Base-by-base conservation (phyloP, 2,113 vertebrate genomes). In the Polypterus bichir region DNA sequence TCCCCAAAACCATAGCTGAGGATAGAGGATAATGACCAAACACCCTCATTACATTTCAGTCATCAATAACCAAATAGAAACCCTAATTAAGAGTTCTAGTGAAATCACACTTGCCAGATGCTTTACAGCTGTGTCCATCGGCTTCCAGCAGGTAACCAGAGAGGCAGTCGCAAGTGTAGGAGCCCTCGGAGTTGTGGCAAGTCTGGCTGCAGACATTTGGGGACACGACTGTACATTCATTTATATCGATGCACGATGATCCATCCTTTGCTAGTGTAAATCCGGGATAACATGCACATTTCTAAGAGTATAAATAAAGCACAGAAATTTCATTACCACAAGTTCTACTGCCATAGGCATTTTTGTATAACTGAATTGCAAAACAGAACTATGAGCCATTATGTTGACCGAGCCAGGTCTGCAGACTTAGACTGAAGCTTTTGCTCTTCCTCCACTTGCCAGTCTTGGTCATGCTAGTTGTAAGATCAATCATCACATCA, bases 111-210 rank as follows among this genome's bases (percentile, higher is more conserved):
- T 8, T 74, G 94, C 92, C 91, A 71, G 74, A 62, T 2, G 88
- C 80, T 73, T 92, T 96, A 76, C 92, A 98, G 65, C 71, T 67
- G 0, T n/a, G 85, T 47, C 82, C 71, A 47, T 94, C 84, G 0
- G 86, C 82, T 62, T 93, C 89, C 57, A 95, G 70, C 6, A 78
- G 59, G 71, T 92, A 97, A 3, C 90, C 90, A 3, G 86, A 74
- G 44, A 82, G 76, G 69, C 93, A 97, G 1, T 52, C 59, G 61
- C 93, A 98, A 64, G 46, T 54, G 68, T 88, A 95, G 49, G 90
- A 88, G 1, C 93, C 91, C 0, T 54, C 66, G 0, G 66, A 74
- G 49, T 98, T 96, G 57, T 82, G 48, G 63, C 93, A 97, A 1
- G 46, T 81, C 72, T 98, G 94, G 70, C 85, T 86, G 74, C 93